phyloP scores from a whole-genome alignment of 2,113 vertebrate genomes.

The Oryctolagus cuniculus region DNA sequence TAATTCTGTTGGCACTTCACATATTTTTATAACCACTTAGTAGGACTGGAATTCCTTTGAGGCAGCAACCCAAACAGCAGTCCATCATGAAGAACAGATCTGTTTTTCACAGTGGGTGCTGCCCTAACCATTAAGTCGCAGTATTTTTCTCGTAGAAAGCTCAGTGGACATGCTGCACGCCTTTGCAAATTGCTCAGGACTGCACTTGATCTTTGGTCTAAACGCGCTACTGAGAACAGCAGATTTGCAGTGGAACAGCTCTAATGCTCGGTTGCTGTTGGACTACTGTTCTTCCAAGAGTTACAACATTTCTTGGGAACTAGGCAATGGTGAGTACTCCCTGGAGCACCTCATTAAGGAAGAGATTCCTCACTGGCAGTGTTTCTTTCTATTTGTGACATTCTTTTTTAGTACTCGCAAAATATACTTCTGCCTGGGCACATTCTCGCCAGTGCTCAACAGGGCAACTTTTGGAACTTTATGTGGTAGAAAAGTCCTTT shows the following conservation, averaged over 20 bases:
- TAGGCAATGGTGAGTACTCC: slow-evolving; percentile 93
- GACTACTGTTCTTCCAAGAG: slow-evolving; percentile 90
- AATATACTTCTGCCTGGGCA: background rate
- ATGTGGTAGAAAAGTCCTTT: background rate
- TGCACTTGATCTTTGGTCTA: slow-evolving; percentile 96
- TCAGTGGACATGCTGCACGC: slow-evolving; percentile 93
- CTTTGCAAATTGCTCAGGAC: slow-evolving; percentile 92
- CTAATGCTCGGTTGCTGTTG: slow-evolving; percentile 91
- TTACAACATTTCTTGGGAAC: slow-evolving; percentile 95
- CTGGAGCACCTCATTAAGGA: background rate
- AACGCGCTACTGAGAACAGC: slow-evolving; percentile 93
- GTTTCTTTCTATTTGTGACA: background rate
- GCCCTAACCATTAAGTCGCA: background rate
- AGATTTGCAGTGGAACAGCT: slow-evolving; percentile 92
- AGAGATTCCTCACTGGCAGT: background rate
- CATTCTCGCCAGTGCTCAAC: background rate
- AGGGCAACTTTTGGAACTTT: background rate
- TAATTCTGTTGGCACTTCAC: background rate
- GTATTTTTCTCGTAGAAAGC: slow-evolving; percentile 84
- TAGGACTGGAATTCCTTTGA: background rate
- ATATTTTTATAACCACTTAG: background rate
- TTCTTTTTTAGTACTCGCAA: background rate
- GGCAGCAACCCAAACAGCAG: slow-evolving; percentile 17
- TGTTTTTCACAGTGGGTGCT: background rate
- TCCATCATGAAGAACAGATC: background rate